Evolutionary conservation across 1,140 invertebrate species (phyloP), one percentile per base, ranked within the genome.

Genomic region (Polypedilum pembai): DNA sequence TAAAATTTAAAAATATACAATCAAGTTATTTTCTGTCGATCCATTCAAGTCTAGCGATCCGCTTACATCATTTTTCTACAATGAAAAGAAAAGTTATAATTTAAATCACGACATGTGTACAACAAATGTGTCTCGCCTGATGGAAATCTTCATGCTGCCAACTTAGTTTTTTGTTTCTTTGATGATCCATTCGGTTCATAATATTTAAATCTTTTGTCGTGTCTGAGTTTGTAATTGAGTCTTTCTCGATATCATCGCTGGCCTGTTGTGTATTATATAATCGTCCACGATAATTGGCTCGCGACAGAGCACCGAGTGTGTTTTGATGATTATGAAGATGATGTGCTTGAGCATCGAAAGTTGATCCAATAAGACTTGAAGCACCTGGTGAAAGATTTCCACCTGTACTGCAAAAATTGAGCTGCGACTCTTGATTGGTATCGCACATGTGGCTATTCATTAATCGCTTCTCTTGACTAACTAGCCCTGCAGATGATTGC

Each of bases 51-150:
- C 65, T 5, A 69, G 18, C 10, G 65, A 69, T n/a, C 65, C 65
- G 17, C 65, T 69, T 4, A 69, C 65, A 21, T 69, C 65, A 20
- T 69, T 69, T 69, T 69, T 69, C 65, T 69, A n/a, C 65, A 69
- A 69, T 18, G 20, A 21, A 69, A 17, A 66, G 1, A 69, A 69
- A 69, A 69, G 18, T 69, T 69, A 5, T 18, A 69, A 66, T 18
- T n/a, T 21, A 20, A 5, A 69, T 18, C 10, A 10, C n/a, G 18
- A 69, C 17, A 20, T 18, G 17, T 69, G 17, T 18, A 8, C 2
- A 20, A 17, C 17, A 15, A 69, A 20, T 20, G 3, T 18, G 18
- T 8, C 20, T 7, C 17, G 20, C 65, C 65, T 69, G 65, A 33
- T 33, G 24, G 20, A 20, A 69, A 69, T 69, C 65, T 18, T 69